These are phyloP conservation scores for Athalia cordata DNA, from an alignment of 2,888 invertebrate species.

Conservation along the genomic window DNA sequence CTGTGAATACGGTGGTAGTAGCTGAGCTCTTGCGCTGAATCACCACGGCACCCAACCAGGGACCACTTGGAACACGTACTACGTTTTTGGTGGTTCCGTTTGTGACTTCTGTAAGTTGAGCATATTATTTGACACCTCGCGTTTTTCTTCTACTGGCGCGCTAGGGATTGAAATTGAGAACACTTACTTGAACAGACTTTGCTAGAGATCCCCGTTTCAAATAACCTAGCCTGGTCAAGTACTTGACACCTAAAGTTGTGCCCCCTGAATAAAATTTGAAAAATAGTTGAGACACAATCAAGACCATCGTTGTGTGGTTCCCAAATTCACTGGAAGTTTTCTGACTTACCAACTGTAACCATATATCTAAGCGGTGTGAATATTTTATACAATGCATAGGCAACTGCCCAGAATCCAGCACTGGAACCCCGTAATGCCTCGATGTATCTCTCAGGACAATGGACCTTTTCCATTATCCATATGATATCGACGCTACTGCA, in stretches of 20 bases:
- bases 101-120: slow-evolving; percentile 52
- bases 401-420: slow-evolving; percentile 92
- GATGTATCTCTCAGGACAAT: slow-evolving; percentile 86
- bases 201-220: slow-evolving; percentile 75
- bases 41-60: slow-evolving; percentile 8
- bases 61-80: background rate
- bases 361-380: slow-evolving; percentile 93
- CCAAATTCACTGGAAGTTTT: background rate
- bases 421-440: slow-evolving; percentile 85
- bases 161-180: background rate
- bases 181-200: slow-evolving; percentile 2
- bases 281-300: slow-evolving; percentile 12
- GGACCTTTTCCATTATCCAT: slow-evolving; percentile 83
- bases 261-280: slow-evolving; percentile 78
- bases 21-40: background rate
- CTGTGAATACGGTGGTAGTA: background rate
- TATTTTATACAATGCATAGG: slow-evolving; percentile 95
- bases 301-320: background rate
- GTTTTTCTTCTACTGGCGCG: slow-evolving; percentile 42
- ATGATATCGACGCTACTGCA: slow-evolving; percentile 94
- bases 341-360: slow-evolving; percentile 86
- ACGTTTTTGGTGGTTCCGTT: slow-evolving; percentile 62
- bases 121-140: slow-evolving; percentile 48
- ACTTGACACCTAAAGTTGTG: slow-evolving; percentile 89
- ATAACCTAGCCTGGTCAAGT: slow-evolving; percentile 86